phyloP scores from a whole-genome alignment of 2,113 vertebrate species.

The Baryphthengus martii region DNA sequence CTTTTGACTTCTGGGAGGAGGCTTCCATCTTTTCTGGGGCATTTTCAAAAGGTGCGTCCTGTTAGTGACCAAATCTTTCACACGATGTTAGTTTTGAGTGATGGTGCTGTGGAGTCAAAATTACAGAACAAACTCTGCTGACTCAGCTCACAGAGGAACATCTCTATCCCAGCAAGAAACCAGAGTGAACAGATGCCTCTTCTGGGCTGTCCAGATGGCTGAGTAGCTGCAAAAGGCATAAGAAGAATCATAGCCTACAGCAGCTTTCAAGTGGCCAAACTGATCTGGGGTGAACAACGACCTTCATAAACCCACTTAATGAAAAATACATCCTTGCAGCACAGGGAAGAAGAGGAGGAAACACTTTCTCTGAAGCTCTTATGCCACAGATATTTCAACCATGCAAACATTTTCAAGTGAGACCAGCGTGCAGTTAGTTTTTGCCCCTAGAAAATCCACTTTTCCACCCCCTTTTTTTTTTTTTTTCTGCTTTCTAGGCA shows the following conservation, averaged over 20 bases:
- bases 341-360: not conserved
- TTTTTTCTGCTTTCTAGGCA: conserved; percentile 22
- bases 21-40: not conserved
- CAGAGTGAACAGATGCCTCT: conserved; percentile 17
- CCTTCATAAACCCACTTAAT: not conserved
- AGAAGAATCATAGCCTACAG: not conserved
- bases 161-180: not conserved
- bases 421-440: not conserved
- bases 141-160: not conserved
- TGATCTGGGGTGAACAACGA: not conserved
- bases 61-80: not conserved
- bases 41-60: not conserved
- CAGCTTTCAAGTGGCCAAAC: not conserved
- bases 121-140: not conserved
- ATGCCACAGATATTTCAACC: not conserved
- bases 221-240: not conserved
- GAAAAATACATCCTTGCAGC: not conserved
- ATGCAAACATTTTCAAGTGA: not conserved
- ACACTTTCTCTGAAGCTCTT: not conserved
- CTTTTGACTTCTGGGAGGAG: not conserved
- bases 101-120: not conserved
- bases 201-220: conserved; percentile 32
- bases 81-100: not conserved
- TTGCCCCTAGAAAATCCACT: conserved; percentile 28
- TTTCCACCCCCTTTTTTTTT: conserved; percentile 25